Evolutionary conservation across 2,797 vertebrate genomes (phyloP).

Genomic region (Chromobotia macracanthus): DNA sequence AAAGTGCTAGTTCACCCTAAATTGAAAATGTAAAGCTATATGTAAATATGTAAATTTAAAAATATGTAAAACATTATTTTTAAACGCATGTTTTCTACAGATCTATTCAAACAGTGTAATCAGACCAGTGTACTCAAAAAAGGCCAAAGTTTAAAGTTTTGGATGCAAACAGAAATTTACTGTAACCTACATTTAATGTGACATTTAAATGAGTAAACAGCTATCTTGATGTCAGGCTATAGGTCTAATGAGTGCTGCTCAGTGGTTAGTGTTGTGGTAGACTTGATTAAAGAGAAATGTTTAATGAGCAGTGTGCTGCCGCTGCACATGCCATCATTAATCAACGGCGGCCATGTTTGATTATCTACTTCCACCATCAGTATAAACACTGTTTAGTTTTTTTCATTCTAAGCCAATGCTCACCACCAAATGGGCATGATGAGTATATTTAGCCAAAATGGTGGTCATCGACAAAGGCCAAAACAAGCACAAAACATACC

Average conservation of each 20-base stretch:
- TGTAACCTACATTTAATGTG: constrained; percentile 40
- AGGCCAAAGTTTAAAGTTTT: background rate
- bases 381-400: constrained; percentile 20
- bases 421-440: constrained; percentile 30
- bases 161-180: constrained; percentile 9
- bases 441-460: constrained; percentile 46
- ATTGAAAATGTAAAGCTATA: constrained; percentile 11
- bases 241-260: constrained; percentile 21
- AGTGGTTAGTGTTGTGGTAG: constrained; percentile 35
- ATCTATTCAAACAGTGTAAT: background rate
- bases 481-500: constrained; percentile 64
- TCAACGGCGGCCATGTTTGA: constrained; percentile 28
- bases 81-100: too few species aligned
- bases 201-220: constrained; percentile 38
- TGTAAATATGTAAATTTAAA: too few species aligned
- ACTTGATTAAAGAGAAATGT: constrained; percentile 34
- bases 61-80: too few species aligned
- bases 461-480: constrained; percentile 40
- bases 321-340: constrained; percentile 31
- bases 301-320: constrained; percentile 9
- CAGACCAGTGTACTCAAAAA: background rate
- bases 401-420: constrained; percentile 33
- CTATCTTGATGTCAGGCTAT: constrained; percentile 26
- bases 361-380: constrained; percentile 29
- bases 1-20: constrained; percentile 22